Percentiles rank a stretch among this genome's conserved stretches.
phyloP scores from a whole-genome alignment of 1,140 invertebrate species.

The Trigoniulus corallinus region DNA sequence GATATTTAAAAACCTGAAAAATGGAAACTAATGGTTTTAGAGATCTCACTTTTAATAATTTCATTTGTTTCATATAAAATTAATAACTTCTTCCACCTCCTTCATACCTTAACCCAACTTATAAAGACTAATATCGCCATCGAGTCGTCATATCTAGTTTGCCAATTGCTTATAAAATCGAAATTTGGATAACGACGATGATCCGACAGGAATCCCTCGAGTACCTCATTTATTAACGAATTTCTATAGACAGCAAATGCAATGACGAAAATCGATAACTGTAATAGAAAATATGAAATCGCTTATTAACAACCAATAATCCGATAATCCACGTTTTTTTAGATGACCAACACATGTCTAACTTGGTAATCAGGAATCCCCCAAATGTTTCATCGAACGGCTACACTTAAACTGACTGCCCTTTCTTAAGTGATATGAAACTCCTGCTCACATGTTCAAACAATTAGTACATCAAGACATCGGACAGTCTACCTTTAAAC shows the following conservation, averaged over 20 bases:
- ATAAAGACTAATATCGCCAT: constrained; percentile 30
- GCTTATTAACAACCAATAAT: no score
- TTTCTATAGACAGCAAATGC: constrained; percentile 25
- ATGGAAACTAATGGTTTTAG: background rate
- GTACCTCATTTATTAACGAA: constrained; percentile 13
- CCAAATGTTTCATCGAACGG: no score
- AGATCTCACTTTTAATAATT: background rate
- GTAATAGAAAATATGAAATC: no score
- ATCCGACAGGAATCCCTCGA: constrained; percentile 8
- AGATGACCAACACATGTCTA: no score
- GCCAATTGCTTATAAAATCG: constrained; percentile 22
- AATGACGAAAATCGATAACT: constrained; percentile 24
- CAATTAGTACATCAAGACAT: no score
- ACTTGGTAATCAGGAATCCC: no score
- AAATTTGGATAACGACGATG: constrained; percentile 28
- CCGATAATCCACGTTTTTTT: no score
- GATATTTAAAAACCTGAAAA: constrained; percentile 32
- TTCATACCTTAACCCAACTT: constrained; percentile 28
- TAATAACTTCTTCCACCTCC: background rate
- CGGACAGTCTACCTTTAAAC: no score
- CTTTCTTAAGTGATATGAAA: no score
- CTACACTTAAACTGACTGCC: no score
- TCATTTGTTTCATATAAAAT: no score
- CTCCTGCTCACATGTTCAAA: no score
- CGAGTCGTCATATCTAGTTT: constrained; percentile 27